These are phyloP conservation scores for Tenthredo mesomela DNA, from an alignment of 2,888 invertebrate genomes.

Conservation along the genomic window DNA sequence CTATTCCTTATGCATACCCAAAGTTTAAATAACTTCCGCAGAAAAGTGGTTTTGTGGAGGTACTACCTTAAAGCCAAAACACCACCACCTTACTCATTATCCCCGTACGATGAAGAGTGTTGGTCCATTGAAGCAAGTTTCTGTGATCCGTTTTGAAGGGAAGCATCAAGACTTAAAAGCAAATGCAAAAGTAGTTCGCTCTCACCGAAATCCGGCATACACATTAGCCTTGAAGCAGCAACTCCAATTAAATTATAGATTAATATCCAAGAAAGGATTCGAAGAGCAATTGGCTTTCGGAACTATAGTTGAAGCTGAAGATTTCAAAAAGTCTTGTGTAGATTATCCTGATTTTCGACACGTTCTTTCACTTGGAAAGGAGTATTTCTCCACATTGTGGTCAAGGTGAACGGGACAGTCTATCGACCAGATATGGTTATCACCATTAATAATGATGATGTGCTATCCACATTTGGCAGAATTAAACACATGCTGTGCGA, in stretches of 20 bases:
- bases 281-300: background rate
- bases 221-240: constrained; percentile 12
- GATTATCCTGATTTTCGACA: background rate
- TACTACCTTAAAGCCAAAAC: constrained; percentile 13
- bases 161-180: constrained; percentile 10
- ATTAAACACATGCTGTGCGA: background rate
- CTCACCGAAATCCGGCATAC: constrained; percentile 13
- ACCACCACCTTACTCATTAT: constrained; percentile 41
- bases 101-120: constrained; percentile 34
- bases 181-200: background rate
- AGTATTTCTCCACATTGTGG: background rate
- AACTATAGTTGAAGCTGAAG: background rate
- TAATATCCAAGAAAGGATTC: background rate
- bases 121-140: constrained; percentile 30
- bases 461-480: background rate
- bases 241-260: constrained; percentile 20
- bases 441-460: background rate
- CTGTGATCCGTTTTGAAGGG: background rate
- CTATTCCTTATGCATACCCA: no score
- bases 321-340: background rate
- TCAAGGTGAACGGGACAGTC: constrained; percentile 6
- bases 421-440: constrained; percentile 25
- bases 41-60: no score
- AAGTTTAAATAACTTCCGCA: no score
- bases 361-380: background rate